phyloP scores from a whole-genome alignment of 2,888 invertebrate species.

The Cataglyphis albicans region DNA sequence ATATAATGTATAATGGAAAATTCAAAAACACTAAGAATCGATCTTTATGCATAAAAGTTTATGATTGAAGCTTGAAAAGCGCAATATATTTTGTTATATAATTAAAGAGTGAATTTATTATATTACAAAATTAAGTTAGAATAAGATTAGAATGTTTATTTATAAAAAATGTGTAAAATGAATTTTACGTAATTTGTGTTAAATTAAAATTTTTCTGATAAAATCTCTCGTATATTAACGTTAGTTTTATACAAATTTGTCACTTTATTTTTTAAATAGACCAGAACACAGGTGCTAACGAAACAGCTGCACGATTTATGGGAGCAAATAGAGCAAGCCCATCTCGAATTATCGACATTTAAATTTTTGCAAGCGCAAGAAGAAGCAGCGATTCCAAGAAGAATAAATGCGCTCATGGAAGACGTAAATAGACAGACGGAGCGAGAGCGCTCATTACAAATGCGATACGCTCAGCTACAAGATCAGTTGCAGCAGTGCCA shows the following conservation, averaged over 20 bases:
- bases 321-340: constrained; percentile 96
- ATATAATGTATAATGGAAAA: neutral
- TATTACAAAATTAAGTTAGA: neutral
- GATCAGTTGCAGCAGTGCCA: constrained; percentile 87
- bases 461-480: constrained; percentile 92
- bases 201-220: neutral
- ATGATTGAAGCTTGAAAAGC: neutral
- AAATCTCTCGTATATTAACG: neutral
- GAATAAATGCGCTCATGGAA: constrained; percentile 95
- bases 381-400: constrained; percentile 94
- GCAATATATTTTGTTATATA: too few relatives aligned
- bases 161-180: neutral
- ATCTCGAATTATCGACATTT: constrained; percentile 96
- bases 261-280: constrained; percentile 82
- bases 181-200: neutral
- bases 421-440: constrained; percentile 97
- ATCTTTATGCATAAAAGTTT: neutral
- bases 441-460: constrained; percentile 95
- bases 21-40: neutral
- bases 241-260: constrained; percentile 14
- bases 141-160: neutral
- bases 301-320: constrained; percentile 95
- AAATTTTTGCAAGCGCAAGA: constrained; percentile 96
- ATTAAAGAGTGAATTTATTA: neutral
- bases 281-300: constrained; percentile 93